These are phyloP conservation scores for Callopanchax toddi DNA, from an alignment of 2,113 vertebrate genomes.

Conservation along the genomic window DNA sequence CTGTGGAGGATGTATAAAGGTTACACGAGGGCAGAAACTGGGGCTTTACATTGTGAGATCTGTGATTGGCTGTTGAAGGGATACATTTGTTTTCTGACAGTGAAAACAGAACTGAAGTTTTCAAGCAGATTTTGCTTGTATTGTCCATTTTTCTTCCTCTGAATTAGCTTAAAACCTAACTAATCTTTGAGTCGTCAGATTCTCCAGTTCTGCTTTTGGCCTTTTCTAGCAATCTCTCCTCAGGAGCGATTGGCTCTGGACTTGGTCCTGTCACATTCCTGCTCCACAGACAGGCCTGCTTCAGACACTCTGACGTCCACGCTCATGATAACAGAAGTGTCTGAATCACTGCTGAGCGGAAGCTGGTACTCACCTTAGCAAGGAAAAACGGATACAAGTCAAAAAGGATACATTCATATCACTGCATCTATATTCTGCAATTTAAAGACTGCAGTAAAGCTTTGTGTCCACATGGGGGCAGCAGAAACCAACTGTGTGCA, in stretches of 20 bases:
- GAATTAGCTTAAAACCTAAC: slow-evolving; percentile 37
- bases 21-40: slow-evolving; percentile 11
- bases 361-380: slow-evolving; percentile 88
- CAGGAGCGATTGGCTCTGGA: slow-evolving; percentile 79
- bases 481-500: not conserved
- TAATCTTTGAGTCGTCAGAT: slow-evolving; percentile 10
- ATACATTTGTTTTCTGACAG: slow-evolving; percentile 35
- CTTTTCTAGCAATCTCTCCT: slow-evolving; percentile 24
- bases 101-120: slow-evolving; percentile 66
- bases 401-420: not conserved
- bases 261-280: slow-evolving; percentile 87
- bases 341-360: slow-evolving; percentile 90
- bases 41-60: slow-evolving; percentile 19
- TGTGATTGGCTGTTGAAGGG: slow-evolving; percentile 25
- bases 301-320: slow-evolving; percentile 88
- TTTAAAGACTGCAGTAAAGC: not conserved
- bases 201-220: slow-evolving; percentile 53
- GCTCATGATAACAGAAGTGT: slow-evolving; percentile 88
- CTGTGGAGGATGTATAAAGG: slow-evolving; percentile 2
- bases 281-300: slow-evolving; percentile 87
- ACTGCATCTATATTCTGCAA: not conserved
- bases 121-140: slow-evolving; percentile 56
- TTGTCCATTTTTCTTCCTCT: slow-evolving; percentile 70
- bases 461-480: not conserved
- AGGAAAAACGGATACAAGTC: not conserved